Evolutionary conservation across 2,888 invertebrate species (phyloP).

Genomic region (Cremastinae sp.): DNA sequence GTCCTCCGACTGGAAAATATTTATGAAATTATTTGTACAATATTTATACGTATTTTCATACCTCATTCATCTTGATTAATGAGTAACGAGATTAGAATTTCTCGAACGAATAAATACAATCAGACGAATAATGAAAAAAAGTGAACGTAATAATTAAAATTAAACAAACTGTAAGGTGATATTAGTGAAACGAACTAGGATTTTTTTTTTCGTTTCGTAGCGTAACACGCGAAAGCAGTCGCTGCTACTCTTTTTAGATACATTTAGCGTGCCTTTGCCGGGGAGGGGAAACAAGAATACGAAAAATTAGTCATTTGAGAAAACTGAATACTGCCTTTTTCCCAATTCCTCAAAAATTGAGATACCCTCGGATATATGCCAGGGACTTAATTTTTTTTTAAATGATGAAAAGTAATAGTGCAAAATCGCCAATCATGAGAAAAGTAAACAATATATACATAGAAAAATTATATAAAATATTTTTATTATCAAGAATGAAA

Average conservation of each 20-base stretch:
- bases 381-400: too few relatives aligned
- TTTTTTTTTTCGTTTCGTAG: conserved; percentile 1
- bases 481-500: conserved; percentile 26
- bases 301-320: background rate
- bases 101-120: conserved; percentile 42
- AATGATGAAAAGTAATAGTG: conserved; percentile 7
- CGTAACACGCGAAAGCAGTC: conserved; percentile 36
- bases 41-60: conserved; percentile 74
- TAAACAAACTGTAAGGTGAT: conserved; percentile 39
- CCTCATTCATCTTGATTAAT: conserved; percentile 61
- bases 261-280: conserved; percentile 53
- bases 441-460: conserved; percentile 16
- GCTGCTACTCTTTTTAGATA: conserved; percentile 37
- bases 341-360: conserved; percentile 9
- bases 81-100: conserved; percentile 28
- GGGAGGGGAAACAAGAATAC: conserved; percentile 13
- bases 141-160: conserved; percentile 5
- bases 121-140: conserved; percentile 23
- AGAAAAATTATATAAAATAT: conserved; percentile 16
- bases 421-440: conserved; percentile 27
- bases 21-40: conserved; percentile 67
- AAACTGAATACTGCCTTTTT: conserved; percentile 45
- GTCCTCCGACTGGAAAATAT: conserved; percentile 59
- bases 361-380: conserved; percentile 11
- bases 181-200: conserved; percentile 35